Conservation (phyloP, 2,888 invertebrate species). For the Nymphalis urticae region DNA sequence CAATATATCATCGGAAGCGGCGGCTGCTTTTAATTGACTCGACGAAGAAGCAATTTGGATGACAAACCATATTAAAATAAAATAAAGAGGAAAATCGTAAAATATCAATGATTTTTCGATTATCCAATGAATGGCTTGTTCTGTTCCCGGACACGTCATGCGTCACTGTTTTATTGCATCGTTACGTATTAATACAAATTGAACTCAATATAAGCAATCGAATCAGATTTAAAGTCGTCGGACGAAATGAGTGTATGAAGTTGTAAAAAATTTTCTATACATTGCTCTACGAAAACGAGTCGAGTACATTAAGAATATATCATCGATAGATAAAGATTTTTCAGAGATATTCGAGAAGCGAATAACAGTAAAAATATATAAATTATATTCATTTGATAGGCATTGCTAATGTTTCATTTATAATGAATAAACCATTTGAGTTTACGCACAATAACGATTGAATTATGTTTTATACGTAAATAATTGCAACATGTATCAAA, state of each 20-base stretch:
- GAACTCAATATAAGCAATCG: slow-evolving; percentile 33
- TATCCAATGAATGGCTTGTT: slow-evolving; percentile 12
- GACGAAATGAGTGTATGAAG: slow-evolving; percentile 14
- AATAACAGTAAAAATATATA: too few species aligned
- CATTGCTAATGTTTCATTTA: too few species aligned
- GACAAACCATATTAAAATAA: slow-evolving; percentile 2
- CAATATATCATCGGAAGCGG: not conserved
- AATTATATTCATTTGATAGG: too few species aligned
- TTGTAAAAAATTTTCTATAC: too few species aligned
- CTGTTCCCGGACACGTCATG: slow-evolving; percentile 20
- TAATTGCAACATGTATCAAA: too few species aligned
- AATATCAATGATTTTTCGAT: slow-evolving; percentile 10
- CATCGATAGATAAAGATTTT: too few species aligned
- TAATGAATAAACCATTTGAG: too few species aligned
- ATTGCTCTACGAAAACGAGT: too few species aligned
- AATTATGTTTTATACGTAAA: too few species aligned
- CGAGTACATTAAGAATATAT: too few species aligned
- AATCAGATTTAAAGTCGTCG: slow-evolving; percentile 18
- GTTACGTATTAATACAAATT: slow-evolving; percentile 36
- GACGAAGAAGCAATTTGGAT: not conserved
- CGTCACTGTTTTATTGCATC: slow-evolving; percentile 34
- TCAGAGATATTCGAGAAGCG: too few species aligned
- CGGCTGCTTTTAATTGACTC: not conserved
- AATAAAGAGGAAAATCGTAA: not conserved
- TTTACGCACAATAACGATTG: too few species aligned